Conservation (phyloP, 1,140 invertebrate species). For the Brachionus calyciflorus region DNA sequence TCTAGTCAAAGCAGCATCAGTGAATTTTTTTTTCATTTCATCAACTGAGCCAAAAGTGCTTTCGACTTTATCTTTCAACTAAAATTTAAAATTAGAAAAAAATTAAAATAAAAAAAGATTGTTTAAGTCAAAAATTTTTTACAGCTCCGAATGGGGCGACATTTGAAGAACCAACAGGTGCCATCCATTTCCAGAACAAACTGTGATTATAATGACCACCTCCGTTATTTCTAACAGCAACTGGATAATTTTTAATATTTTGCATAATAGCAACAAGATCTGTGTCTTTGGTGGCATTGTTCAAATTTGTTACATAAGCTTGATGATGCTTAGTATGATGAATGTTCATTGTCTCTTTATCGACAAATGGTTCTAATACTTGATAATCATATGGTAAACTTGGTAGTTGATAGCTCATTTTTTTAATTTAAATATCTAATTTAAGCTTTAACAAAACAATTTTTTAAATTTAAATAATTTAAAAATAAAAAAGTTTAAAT, state of each 20-base stretch:
- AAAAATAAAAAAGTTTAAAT: too few relatives aligned
- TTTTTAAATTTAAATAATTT: neutral
- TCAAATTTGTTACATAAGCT: constrained; percentile 93
- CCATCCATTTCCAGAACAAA: constrained; percentile 89
- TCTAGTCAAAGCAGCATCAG: constrained; percentile 77
- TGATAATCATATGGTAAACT: constrained; percentile 91
- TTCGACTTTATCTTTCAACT: constrained; percentile 77
- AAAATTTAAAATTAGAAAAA: too few relatives aligned
- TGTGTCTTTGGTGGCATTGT: constrained; percentile 66
- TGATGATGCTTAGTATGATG: constrained; percentile 94
- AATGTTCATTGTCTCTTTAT: constrained; percentile 91
- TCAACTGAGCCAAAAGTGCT: constrained; percentile 14
- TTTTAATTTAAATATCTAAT: constrained; percentile 48
- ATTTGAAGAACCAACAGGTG: constrained; percentile 71
- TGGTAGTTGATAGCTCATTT: constrained; percentile 79
- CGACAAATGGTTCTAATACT: constrained; percentile 90
- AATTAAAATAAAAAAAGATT: neutral
- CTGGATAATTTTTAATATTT: constrained; percentile 23
- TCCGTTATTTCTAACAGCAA: constrained; percentile 90
- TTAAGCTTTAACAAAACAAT: neutral
- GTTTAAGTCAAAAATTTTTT: constrained; percentile 45
- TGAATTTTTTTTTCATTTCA: constrained; percentile 65
- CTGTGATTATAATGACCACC: constrained; percentile 98
- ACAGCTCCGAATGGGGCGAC: constrained; percentile 67
- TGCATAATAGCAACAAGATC: constrained; percentile 6